Percentiles rank a stretch among this genome's conserved stretches.
These are phyloP conservation scores for Meganola albula DNA, from an alignment of 2,888 invertebrate genomes.

Conservation along the genomic window DNA sequence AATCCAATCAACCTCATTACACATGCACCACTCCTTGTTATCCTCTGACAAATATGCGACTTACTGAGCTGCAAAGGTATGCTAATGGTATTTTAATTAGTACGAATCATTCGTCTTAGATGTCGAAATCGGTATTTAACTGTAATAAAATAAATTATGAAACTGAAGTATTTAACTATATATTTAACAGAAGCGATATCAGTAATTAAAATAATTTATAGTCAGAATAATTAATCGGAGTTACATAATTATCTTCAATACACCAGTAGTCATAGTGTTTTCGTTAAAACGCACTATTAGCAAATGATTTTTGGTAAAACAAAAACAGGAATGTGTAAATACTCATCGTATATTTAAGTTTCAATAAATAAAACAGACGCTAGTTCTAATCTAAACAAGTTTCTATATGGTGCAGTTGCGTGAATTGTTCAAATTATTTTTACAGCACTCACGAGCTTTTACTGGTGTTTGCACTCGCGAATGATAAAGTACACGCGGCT, in stretches of 20 bases:
- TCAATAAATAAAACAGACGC: background rate
- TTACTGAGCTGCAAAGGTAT: slow-evolving; percentile 1
- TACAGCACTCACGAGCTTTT: slow-evolving; percentile 42
- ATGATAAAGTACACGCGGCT: slow-evolving; percentile 56
- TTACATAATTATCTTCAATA: too few relatives aligned
- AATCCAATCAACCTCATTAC: slow-evolving; percentile 46
- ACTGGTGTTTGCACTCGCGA: slow-evolving; percentile 53
- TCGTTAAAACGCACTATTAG: too few relatives aligned
- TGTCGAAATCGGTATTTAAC: too few relatives aligned
- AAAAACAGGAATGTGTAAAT: too few relatives aligned
- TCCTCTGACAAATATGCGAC: slow-evolving; percentile 27
- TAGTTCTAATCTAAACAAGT: slow-evolving; percentile 29
- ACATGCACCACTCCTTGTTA: slow-evolving; percentile 24
- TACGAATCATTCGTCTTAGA: too few relatives aligned
- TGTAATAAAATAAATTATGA: too few relatives aligned
- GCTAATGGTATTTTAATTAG: background rate
- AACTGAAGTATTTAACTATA: too few relatives aligned
- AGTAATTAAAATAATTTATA: too few relatives aligned
- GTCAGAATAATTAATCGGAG: too few relatives aligned
- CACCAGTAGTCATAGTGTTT: too few relatives aligned
- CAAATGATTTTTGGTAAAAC: too few relatives aligned
- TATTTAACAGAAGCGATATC: too few relatives aligned
- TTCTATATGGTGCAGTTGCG: slow-evolving; percentile 30
- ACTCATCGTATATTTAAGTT: background rate
- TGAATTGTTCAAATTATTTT: slow-evolving; percentile 47